phyloP scores from a whole-genome alignment of 2,888 invertebrate genomes.

The Zhengitettix transpicula region DNA sequence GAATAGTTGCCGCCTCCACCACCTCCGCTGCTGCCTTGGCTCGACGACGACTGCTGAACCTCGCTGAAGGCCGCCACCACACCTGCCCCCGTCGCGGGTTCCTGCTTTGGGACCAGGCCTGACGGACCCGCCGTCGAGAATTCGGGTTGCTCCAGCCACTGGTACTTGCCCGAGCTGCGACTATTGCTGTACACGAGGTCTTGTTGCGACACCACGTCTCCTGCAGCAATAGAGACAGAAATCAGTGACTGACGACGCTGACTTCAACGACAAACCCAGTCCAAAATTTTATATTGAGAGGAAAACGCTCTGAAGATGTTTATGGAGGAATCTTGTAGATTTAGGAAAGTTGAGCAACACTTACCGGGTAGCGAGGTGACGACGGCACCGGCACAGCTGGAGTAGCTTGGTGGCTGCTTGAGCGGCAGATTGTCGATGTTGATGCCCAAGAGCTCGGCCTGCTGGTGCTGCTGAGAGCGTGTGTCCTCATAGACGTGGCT shows the following conservation, averaged over 20 bases:
- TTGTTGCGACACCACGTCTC: constrained; percentile 30
- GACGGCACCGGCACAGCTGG: constrained; percentile 26
- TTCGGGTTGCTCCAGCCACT: constrained; percentile 40
- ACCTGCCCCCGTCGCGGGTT: constrained; percentile 30
- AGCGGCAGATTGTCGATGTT: constrained; percentile 40
- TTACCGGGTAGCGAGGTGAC: constrained; percentile 6
- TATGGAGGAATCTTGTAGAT: no score
- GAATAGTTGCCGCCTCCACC: constrained; percentile 28
- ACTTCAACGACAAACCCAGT: no score
- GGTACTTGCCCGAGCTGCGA: constrained; percentile 40
- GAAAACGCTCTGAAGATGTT: no score
- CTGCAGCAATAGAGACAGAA: no score
- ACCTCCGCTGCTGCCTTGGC: constrained; percentile 15
- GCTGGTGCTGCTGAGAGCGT: constrained; percentile 35
- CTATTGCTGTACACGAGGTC: constrained; percentile 32
- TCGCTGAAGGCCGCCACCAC: constrained; percentile 21
- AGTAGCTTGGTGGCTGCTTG: constrained; percentile 46
- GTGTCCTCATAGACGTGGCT: constrained; percentile 45
- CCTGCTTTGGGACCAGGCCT: constrained; percentile 52
- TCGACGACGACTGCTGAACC: constrained; percentile 23
- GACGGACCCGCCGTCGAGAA: constrained; percentile 35
- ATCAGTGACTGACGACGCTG: no score
- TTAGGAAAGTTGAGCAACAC: no score
- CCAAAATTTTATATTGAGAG: no score
- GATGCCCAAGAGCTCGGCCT: constrained; percentile 39